phyloP scores from a whole-genome alignment of 2,113 vertebrate genomes.

The Sorex fumeus region DNA sequence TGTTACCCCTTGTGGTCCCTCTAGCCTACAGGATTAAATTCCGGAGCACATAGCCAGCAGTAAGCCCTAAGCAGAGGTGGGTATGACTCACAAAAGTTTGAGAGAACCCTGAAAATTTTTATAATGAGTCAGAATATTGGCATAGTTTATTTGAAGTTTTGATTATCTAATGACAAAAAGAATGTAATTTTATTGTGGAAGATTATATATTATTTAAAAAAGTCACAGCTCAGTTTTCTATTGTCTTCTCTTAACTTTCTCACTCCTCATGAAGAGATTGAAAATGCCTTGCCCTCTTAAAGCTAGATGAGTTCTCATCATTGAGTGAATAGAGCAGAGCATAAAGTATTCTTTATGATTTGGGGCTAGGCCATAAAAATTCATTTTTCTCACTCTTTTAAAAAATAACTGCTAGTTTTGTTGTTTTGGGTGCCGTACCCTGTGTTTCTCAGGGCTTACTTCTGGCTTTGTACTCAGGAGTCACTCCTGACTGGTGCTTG shows the following conservation, averaged over 20 bases:
- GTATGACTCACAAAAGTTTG: no score
- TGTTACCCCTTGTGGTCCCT: no score
- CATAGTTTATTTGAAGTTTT: not conserved
- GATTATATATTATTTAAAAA: not conserved
- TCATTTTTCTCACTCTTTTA: no score
- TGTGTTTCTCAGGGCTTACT: no score
- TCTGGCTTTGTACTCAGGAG: no score
- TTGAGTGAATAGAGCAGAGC: not conserved
- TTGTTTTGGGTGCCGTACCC: no score
- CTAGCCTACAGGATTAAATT: no score
- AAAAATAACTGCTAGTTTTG: no score
- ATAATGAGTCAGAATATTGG: not conserved
- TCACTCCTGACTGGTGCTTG: no score
- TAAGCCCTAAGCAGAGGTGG: no score
- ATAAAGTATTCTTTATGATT: not conserved
- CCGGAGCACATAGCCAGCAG: no score
- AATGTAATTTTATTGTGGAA: not conserved
- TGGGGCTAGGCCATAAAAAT: not conserved
- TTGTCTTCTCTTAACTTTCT: not conserved
- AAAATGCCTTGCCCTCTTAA: not conserved
- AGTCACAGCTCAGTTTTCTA: not conserved
- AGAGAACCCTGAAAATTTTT: no score
- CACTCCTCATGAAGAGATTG: not conserved
- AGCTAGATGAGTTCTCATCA: not conserved
- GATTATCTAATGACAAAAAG: not conserved